Conservation (phyloP, 2,888 invertebrate species). For the Nomada fabriciana region DNA sequence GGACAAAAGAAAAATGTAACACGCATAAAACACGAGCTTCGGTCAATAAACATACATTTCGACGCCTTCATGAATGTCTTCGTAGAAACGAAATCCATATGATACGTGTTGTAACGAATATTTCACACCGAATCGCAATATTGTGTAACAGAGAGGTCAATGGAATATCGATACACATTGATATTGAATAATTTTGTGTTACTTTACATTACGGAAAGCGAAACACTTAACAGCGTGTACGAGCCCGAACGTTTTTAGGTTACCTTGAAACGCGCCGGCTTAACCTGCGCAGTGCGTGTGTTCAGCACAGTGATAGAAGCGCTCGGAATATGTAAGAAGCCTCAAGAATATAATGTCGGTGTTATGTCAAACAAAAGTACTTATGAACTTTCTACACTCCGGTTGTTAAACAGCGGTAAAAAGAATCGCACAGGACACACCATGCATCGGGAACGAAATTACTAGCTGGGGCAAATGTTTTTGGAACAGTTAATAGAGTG, state of each 20-base stretch:
- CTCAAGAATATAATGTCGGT: constrained; percentile 40
- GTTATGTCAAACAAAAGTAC: constrained; percentile 38
- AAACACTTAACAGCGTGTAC: constrained; percentile 59
- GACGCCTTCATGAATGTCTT: constrained; percentile 55
- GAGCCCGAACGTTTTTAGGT: constrained; percentile 78
- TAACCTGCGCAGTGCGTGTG: constrained; percentile 73
- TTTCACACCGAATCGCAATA: constrained; percentile 7
- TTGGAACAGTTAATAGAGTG: constrained; percentile 75
- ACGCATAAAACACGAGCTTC: constrained; percentile 22
- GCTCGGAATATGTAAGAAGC: constrained; percentile 39
- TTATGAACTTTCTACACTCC: constrained; percentile 34
- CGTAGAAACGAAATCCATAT: constrained; percentile 44
- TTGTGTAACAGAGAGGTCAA: not conserved
- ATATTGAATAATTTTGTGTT: not conserved
- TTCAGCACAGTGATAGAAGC: constrained; percentile 47
- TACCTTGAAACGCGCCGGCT: constrained; percentile 83
- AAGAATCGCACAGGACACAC: constrained; percentile 67
- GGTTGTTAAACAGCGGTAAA: constrained; percentile 57
- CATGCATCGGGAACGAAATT: constrained; percentile 76
- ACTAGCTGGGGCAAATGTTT: constrained; percentile 83
- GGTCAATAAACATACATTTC: constrained; percentile 61
- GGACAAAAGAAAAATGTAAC: constrained; percentile 2
- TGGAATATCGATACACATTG: not conserved
- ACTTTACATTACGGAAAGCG: constrained; percentile 19
- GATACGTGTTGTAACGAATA: constrained; percentile 23